These are phyloP conservation scores for Pomatorhinus ruficollis DNA, from an alignment of 2,113 vertebrate species.

Conservation along the genomic window DNA sequence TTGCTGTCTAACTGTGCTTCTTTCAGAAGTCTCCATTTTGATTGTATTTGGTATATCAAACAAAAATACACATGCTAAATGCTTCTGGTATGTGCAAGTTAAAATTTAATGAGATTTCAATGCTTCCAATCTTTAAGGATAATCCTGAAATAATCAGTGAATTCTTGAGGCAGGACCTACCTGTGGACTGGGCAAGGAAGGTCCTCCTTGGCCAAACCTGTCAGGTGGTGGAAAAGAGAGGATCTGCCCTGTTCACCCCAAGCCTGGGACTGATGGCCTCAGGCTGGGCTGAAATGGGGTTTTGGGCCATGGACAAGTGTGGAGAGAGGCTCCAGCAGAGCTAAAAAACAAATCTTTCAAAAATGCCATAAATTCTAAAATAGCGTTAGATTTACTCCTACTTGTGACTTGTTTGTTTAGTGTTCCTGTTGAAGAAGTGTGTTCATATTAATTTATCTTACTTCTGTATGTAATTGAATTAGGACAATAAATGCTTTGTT, in stretches of 20 bases:
- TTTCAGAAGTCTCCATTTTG: not conserved
- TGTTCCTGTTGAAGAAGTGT: not conserved
- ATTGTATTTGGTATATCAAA: not conserved
- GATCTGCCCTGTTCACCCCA: not conserved
- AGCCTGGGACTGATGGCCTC: not conserved
- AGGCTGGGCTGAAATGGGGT: not conserved
- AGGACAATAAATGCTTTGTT: not conserved
- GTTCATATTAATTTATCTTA: not conserved
- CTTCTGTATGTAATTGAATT: not conserved
- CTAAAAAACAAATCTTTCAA: not conserved
- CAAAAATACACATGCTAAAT: not conserved
- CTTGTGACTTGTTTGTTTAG: not conserved
- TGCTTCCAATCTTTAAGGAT: not conserved
- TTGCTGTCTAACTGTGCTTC: not conserved
- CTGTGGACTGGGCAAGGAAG: not conserved
- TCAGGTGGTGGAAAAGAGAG: rapidly evolving
- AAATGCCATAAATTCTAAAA: not conserved
- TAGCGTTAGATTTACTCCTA: not conserved
- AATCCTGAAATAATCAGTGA: not conserved
- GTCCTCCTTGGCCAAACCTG: not conserved
- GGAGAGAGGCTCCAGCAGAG: not conserved
- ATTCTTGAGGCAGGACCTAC: not conserved
- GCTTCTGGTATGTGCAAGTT: not conserved
- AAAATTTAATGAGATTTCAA: not conserved
- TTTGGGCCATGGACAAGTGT: not conserved